These are phyloP conservation scores for Oreochromis tanganicae DNA, from an alignment of 2,113 vertebrate species.

Conservation along the genomic window DNA sequence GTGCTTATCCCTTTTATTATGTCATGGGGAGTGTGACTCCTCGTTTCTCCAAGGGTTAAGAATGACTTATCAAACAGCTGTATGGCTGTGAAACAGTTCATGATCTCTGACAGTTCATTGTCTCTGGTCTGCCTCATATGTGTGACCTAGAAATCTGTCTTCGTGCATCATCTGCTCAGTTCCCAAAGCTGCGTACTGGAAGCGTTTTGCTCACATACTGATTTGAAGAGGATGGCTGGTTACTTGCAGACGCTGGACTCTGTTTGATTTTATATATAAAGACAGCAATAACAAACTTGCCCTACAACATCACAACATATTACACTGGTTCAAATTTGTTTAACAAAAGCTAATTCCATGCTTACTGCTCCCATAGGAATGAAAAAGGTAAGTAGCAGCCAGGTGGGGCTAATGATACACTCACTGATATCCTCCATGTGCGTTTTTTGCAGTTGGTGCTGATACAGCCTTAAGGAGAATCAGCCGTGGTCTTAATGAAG, in stretches of 20 bases:
- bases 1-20: not conserved
- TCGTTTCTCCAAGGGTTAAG: not conserved
- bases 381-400: not conserved
- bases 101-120: not conserved
- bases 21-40: fast-evolving
- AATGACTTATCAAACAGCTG: not conserved
- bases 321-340: not conserved
- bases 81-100: fast-evolving
- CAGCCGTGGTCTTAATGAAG: not conserved
- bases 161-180: not conserved
- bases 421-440: not conserved
- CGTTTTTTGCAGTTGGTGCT: not conserved
- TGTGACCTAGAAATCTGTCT: not conserved
- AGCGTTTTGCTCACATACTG: fast-evolving
- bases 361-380: not conserved
- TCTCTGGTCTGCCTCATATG: not conserved
- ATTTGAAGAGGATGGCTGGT: not conserved
- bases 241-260: not conserved
- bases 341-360: fast-evolving
- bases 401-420: fast-evolving
- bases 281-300: fast-evolving
- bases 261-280: not conserved
- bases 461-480: not conserved
- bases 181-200: fast-evolving
- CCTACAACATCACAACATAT: fast-evolving